Percentiles rank a stretch among this genome's conserved stretches.
These are phyloP conservation scores for Chionomys nivalis DNA, from an alignment of 2,113 vertebrate genomes.

Conservation along the genomic window DNA sequence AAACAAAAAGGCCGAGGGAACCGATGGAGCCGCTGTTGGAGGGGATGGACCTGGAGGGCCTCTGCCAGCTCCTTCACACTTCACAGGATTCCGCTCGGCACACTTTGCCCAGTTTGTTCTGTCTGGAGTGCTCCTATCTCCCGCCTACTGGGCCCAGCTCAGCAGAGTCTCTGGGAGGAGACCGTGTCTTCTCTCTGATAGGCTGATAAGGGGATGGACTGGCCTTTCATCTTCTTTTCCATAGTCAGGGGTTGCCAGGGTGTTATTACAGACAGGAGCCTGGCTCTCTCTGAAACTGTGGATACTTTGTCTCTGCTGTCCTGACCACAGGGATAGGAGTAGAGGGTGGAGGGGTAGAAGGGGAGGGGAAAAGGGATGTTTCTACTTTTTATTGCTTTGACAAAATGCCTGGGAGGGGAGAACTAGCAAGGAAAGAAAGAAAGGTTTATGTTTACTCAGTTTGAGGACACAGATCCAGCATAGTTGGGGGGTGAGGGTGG, in stretches of 20 bases:
- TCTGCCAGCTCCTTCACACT: neutral
- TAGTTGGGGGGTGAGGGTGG: too few species aligned
- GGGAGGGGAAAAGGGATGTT: neutral
- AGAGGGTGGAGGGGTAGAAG: neutral
- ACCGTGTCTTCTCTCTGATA: rapidly evolving
- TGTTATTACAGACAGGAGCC: neutral
- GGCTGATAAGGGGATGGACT: neutral
- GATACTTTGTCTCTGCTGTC: neutral
- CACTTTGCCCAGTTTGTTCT: too few species aligned
- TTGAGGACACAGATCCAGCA: neutral
- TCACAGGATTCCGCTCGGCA: neutral
- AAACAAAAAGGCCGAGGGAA: constrained; percentile 43
- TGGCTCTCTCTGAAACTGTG: neutral
- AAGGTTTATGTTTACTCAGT: neutral
- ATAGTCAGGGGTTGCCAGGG: neutral
- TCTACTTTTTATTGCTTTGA: neutral
- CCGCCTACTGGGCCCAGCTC: neutral
- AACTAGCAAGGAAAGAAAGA: neutral
- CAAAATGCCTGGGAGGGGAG: neutral
- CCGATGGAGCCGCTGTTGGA: neutral
- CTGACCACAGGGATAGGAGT: too few species aligned
- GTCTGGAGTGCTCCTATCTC: neutral
- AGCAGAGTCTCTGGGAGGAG: neutral
- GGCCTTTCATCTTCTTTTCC: neutral
- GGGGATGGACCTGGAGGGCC: neutral